Evolutionary conservation across 2,113 vertebrate genomes (phyloP), one percentile per base, ranked within the genome.

Genomic region (Istiophorus platypterus): DNA sequence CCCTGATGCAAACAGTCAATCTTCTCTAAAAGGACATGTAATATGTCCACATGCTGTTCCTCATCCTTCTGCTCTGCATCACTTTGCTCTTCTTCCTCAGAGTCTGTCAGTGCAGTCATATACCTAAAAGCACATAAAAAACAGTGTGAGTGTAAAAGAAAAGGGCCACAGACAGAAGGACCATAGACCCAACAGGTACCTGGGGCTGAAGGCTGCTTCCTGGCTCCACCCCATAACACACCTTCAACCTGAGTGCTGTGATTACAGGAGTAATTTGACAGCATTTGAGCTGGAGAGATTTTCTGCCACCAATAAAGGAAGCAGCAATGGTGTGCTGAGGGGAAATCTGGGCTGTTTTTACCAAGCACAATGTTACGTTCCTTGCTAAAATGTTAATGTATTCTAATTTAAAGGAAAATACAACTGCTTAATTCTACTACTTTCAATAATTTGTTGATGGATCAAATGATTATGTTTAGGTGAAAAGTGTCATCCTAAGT

Each of bases 21-120:
- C 76, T 89, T 94, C 78, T 95, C 94, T 22, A 99, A 93, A 66
- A 99, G 92, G 49, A 71, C 39, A 10, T 83, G 24, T 9, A 98
- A 91, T 13, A 94, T 92, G 75, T 96, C 92, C 42, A 82, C 56
- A 37, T 82, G 80, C 61, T 72, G 84, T 37, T 88, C 86, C 49
- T 87, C 80, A 9, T 52, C 69, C 2, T 59, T 41, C 45, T 70
- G 64, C 22, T 92, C 91, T 88, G 78, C 75, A 88, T 93, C 95
- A 45, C 95, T 96, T 0, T 87, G 91, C 37, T 95, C 94, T 78
- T 95, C 97, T 87, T 98, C 98, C 15, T 96, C 95, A n/a, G 97
- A 97, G 87, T 99, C 98, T 1, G 97, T 99, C 85, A 97, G 93
- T 75, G 98, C 98, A 0, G 98, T 99, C 61, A 98, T 95, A 75